These are phyloP conservation scores for Lasioglossum leucozonium DNA, from an alignment of 2,888 invertebrate species.

Conservation along the genomic window DNA sequence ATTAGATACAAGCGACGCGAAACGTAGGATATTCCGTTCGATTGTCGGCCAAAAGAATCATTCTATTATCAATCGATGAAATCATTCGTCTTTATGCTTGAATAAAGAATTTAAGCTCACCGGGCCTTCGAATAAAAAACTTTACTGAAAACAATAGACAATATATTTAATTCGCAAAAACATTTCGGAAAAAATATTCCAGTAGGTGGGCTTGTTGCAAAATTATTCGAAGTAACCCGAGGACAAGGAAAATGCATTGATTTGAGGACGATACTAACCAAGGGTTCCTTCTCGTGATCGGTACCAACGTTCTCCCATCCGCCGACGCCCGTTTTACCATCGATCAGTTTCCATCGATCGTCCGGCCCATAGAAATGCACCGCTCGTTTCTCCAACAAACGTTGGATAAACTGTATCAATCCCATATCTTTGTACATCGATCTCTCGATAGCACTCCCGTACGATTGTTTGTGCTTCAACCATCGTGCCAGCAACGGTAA, in stretches of 20 bases:
- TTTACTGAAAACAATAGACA: neutral
- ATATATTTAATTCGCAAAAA: no score
- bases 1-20: neutral
- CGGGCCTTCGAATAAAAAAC: neutral
- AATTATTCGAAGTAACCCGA: neutral
- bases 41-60: neutral
- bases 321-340: conserved; percentile 84
- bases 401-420: conserved; percentile 86
- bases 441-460: conserved; percentile 85
- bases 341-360: conserved; percentile 86
- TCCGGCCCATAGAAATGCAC: conserved; percentile 85
- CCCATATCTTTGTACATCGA: conserved; percentile 87
- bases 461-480: conserved; percentile 87
- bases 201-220: neutral
- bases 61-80: neutral
- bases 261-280: conserved; percentile 74
- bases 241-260: neutral
- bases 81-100: neutral
- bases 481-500: conserved; percentile 88
- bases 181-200: no score
- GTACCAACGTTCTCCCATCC: conserved; percentile 88
- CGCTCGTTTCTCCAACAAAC: conserved; percentile 87
- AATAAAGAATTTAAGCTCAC: neutral
- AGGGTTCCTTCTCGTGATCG: conserved; percentile 85
- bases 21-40: neutral